Percentiles rank a stretch among this genome's conserved stretches.
Evolutionary conservation across 2,888 invertebrate genomes (phyloP).

Genomic region (Drosophila seclusa): DNA sequence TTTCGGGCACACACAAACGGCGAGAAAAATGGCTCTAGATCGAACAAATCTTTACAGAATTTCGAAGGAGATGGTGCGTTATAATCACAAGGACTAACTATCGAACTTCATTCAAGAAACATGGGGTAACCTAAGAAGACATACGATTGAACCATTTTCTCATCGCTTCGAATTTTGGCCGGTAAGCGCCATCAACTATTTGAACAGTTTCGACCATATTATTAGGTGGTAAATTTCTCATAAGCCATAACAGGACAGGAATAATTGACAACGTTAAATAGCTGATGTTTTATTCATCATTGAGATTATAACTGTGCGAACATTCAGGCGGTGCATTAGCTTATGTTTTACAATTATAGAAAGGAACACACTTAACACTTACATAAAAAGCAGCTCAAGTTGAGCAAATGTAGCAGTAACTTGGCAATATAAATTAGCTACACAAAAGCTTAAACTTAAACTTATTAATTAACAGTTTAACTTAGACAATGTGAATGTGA

Average conservation of each 20-base stretch:
- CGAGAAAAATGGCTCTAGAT: neutral
- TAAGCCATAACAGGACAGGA: neutral
- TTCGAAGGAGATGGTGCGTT: neutral
- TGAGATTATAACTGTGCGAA: conserved; percentile 56
- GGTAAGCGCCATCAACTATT: neutral
- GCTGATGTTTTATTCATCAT: conserved; percentile 49
- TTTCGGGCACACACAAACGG: neutral
- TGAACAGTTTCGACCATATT: neutral
- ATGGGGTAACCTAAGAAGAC: too few relatives aligned
- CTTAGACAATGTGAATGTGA: conserved; percentile 35
- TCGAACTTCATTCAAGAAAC: neutral
- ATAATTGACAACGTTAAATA: conserved; percentile 50
- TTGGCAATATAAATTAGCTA: conserved; percentile 27
- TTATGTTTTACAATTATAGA: conserved; percentile 32
- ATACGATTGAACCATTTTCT: neutral
- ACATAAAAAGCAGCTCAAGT: conserved; percentile 27
- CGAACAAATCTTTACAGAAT: neutral
- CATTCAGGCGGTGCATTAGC: conserved; percentile 62
- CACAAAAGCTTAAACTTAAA: conserved; percentile 44
- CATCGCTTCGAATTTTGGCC: neutral
- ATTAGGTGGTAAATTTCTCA: neutral
- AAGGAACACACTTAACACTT: conserved; percentile 38
- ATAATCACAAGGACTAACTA: neutral
- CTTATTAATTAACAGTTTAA: conserved; percentile 31
- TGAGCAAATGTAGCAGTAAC: conserved; percentile 27